Percentiles rank a stretch among this genome's conserved stretches.
These are phyloP conservation scores for Apamea crenata DNA, from an alignment of 2,888 invertebrate genomes.

Conservation along the genomic window DNA sequence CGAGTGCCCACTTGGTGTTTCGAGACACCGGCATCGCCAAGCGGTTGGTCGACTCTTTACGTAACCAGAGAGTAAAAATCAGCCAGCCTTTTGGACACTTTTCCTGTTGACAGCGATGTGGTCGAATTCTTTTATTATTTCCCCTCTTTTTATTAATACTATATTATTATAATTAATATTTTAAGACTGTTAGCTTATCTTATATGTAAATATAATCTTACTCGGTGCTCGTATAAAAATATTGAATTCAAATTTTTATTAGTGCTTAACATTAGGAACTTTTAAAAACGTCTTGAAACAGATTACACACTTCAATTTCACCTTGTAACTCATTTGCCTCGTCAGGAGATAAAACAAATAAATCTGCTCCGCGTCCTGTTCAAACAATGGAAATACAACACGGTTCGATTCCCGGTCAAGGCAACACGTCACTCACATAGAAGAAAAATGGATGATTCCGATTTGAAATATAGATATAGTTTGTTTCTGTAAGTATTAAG, in stretches of 20 bases:
- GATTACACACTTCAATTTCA: slow-evolving; percentile 36
- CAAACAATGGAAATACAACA: slow-evolving; percentile 62
- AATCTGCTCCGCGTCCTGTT: slow-evolving; percentile 57
- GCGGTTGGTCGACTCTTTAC: neutral
- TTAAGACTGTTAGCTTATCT: no score
- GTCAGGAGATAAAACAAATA: slow-evolving; percentile 62
- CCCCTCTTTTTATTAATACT: neutral
- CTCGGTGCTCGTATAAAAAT: neutral
- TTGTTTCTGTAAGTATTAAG: slow-evolving; percentile 41
- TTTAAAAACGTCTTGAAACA: neutral
- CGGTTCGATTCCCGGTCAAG: slow-evolving; percentile 71
- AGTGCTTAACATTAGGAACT: neutral
- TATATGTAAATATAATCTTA: neutral
- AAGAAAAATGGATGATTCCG: slow-evolving; percentile 64
- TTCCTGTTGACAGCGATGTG: neutral
- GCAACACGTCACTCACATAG: slow-evolving; percentile 59
- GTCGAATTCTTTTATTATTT: no score
- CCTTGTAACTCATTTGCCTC: slow-evolving; percentile 55
- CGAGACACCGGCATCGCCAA: neutral
- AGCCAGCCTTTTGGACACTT: neutral
- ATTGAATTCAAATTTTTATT: no score
- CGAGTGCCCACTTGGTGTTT: neutral
- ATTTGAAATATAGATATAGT: slow-evolving; percentile 58
- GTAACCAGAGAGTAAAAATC: neutral
- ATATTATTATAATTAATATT: neutral